Percentiles rank a stretch among this genome's conserved stretches.
Evolutionary conservation across 2,113 vertebrate genomes (phyloP).

Genomic region (Pangasianodon gigas): DNA sequence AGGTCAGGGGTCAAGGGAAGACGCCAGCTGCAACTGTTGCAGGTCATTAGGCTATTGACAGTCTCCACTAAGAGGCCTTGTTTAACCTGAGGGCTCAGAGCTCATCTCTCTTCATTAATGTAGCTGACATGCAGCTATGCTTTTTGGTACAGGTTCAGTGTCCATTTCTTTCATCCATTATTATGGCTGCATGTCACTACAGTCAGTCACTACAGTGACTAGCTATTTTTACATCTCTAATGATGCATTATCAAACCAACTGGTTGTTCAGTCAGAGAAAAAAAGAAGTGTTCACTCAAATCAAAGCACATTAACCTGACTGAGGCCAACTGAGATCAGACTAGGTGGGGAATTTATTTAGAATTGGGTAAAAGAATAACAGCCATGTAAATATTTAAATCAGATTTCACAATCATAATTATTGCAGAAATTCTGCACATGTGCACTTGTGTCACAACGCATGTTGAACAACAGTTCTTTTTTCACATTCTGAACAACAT

Average conservation of each 20-base stretch:
- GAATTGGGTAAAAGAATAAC: neutral
- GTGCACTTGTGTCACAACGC: neutral
- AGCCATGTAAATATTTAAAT: neutral
- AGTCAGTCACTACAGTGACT: too few species aligned
- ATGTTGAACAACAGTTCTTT: neutral
- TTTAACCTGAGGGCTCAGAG: slow-evolving; percentile 42
- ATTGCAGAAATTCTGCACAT: neutral
- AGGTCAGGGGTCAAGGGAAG: slow-evolving; percentile 44
- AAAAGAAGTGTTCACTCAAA: neutral
- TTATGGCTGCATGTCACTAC: neutral
- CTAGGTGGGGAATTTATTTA: neutral
- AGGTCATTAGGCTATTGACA: slow-evolving; percentile 37
- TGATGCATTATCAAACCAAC: neutral
- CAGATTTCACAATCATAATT: neutral
- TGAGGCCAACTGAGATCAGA: neutral
- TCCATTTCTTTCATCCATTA: neutral
- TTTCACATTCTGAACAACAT: neutral
- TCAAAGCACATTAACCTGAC: neutral
- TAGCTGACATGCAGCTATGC: neutral
- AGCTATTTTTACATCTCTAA: neutral
- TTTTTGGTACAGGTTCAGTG: neutral
- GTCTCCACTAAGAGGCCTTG: slow-evolving; percentile 25
- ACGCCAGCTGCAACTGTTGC: slow-evolving; percentile 38
- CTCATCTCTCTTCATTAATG: slow-evolving; percentile 24
- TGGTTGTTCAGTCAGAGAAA: neutral